These are phyloP conservation scores for Ammospiza caudacuta DNA, from an alignment of 2,113 vertebrate species.

Conservation along the genomic window DNA sequence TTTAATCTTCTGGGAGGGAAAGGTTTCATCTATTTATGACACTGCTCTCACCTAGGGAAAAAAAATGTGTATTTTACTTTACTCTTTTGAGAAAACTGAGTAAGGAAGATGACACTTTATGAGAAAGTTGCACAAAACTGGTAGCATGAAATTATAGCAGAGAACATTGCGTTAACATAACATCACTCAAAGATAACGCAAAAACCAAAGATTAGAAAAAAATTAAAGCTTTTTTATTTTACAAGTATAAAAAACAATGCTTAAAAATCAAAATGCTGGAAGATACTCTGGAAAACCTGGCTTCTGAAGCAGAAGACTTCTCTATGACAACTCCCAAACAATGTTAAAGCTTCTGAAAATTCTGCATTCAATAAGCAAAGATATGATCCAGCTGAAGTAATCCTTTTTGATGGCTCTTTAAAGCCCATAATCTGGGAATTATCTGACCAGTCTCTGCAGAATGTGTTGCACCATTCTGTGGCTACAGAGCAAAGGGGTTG, in stretches of 20 bases:
- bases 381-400: background rate
- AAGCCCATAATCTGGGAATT: background rate
- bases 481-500: constrained; percentile 92
- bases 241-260: constrained; percentile 13
- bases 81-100: background rate
- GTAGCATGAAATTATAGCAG: background rate
- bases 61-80: background rate
- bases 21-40: background rate
- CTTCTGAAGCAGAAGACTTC: background rate
- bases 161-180: background rate
- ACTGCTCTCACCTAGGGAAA: background rate
- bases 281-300: background rate
- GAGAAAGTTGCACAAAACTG: background rate
- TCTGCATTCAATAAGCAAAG: background rate
- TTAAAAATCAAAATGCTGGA: background rate
- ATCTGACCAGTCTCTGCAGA: background rate
- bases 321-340: background rate
- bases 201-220: background rate
- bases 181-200: background rate
- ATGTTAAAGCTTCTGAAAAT: background rate
- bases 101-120: background rate
- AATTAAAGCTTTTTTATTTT: background rate
- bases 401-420: background rate
- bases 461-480: background rate
- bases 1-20: background rate